Evolutionary conservation across 2,888 invertebrate genomes (phyloP).

Genomic region (Mongoloraphidia duomilia): DNA sequence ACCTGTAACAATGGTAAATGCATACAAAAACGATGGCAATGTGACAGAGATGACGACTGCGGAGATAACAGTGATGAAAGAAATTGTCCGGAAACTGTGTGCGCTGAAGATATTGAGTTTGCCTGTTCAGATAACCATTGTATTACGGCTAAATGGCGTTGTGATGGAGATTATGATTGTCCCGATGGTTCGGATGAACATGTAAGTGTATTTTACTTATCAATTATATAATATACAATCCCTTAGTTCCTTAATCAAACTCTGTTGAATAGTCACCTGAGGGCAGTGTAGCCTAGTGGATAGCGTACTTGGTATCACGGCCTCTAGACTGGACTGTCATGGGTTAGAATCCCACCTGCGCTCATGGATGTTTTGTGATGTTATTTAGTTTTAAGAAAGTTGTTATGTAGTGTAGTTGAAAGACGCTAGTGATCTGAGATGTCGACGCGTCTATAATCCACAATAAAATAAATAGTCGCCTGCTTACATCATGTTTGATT

Average conservation of each 20-base stretch:
- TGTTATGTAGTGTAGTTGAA: too few relatives aligned
- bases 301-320: too few relatives aligned
- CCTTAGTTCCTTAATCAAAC: background rate
- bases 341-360: too few relatives aligned
- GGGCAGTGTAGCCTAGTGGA: too few relatives aligned
- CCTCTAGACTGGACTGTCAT: too few relatives aligned
- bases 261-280: too few relatives aligned
- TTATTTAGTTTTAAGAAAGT: too few relatives aligned
- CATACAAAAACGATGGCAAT: constrained; percentile 74
- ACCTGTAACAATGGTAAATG: constrained; percentile 84
- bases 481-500: background rate
- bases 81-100: constrained; percentile 55
- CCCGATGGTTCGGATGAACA: constrained; percentile 69
- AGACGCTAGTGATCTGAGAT: too few relatives aligned
- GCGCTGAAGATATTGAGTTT: constrained; percentile 56
- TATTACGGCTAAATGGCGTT: constrained; percentile 65
- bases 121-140: constrained; percentile 62
- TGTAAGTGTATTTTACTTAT: constrained; percentile 29
- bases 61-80: constrained; percentile 72
- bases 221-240: background rate
- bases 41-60: constrained; percentile 78
- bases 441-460: too few relatives aligned
- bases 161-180: constrained; percentile 81
- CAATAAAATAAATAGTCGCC: too few relatives aligned
- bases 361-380: too few relatives aligned